Base-by-base conservation (phyloP, 2,113 vertebrate genomes). In the Oenanthe melanoleuca region DNA sequence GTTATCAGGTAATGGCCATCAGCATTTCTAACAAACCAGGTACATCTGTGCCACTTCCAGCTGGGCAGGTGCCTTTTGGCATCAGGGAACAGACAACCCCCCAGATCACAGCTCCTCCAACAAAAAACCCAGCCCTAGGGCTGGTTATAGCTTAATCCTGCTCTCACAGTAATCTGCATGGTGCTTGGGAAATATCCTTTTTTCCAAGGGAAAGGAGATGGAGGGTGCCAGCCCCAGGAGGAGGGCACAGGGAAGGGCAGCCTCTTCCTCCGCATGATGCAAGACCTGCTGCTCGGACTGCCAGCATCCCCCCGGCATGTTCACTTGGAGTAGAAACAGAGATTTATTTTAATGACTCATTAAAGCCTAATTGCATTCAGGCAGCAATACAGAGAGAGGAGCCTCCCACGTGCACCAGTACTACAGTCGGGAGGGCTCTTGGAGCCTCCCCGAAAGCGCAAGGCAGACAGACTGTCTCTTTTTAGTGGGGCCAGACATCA, bases 301-400 rank as follows among this genome's bases (percentile, higher is more conserved):
- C 88, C 96, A 97, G 95, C 92, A 93, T 60, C 88, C 92, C 93
- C 80, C 74, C 7, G 0, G 80, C 95, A 87, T 92, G 86, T 86
- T 90, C 1, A 5, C 93, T 79, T 80, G 75, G 96, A 97, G 95
- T 89, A 96, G 95, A 96, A 97, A 95, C 96, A 97, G 95, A 96
- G 82, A 93, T 96, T 95, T 96, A 90, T 93, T 96, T 95, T 97
- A 97, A 97, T 97, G 96, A 96, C 94, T 97, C 93, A 96, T 97
- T 97, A 96, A 95, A 83, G 86, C 73, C 92, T 97, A 97, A 97
- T 97, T 93, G 77, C 94, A 94, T 96, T 95, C 95, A 80, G 93
- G 61, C 90, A 96, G 93, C 90, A 71, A 93, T 74, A 94, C 34
- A 90, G 90, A 56, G 75, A 80, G 88, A 88, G 72, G 37, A 96